Percentiles rank a stretch among this genome's conserved stretches.
These are phyloP conservation scores for Ptilorrhoa leucosticta DNA, from an alignment of 2,113 vertebrate genomes.

Conservation along the genomic window DNA sequence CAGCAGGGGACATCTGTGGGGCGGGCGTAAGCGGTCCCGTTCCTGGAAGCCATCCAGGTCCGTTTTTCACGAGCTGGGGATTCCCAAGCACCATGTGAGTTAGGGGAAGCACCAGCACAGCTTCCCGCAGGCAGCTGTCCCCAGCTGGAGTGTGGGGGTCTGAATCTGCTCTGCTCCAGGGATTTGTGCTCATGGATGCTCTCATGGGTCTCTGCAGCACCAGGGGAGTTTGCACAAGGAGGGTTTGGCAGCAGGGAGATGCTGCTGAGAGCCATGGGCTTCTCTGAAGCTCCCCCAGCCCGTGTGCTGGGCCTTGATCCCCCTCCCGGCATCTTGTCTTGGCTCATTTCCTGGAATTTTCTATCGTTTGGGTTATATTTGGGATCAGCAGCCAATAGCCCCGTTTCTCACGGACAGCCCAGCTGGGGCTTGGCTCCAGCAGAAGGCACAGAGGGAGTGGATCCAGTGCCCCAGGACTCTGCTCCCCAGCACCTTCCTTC, in stretches of 20 bases:
- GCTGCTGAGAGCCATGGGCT: background rate
- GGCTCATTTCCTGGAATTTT: constrained; percentile 60
- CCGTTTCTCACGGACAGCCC: constrained; percentile 8
- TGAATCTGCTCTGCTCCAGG: background rate
- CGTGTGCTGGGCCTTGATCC: background rate
- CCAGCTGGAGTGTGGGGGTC: accelerated
- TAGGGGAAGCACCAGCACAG: background rate
- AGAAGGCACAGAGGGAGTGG: background rate
- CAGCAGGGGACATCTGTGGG: background rate
- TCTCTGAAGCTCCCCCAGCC: background rate
- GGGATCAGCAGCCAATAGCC: constrained; percentile 32
- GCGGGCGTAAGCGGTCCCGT: accelerated
- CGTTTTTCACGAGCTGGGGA: background rate
- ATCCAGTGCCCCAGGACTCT: background rate
- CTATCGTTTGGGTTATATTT: constrained; percentile 43
- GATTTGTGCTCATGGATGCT: background rate
- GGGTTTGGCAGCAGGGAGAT: background rate
- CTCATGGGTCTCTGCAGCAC: accelerated
- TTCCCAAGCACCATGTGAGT: background rate
- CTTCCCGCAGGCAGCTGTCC: background rate
- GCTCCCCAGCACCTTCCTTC: background rate
- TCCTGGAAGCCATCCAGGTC: background rate
- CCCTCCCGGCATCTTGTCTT: background rate
- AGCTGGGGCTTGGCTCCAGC: constrained; percentile 19
- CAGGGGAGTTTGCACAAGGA: background rate